These are phyloP conservation scores for Patagioenas fasciata DNA, from an alignment of 2,113 vertebrate genomes.

Conservation along the genomic window DNA sequence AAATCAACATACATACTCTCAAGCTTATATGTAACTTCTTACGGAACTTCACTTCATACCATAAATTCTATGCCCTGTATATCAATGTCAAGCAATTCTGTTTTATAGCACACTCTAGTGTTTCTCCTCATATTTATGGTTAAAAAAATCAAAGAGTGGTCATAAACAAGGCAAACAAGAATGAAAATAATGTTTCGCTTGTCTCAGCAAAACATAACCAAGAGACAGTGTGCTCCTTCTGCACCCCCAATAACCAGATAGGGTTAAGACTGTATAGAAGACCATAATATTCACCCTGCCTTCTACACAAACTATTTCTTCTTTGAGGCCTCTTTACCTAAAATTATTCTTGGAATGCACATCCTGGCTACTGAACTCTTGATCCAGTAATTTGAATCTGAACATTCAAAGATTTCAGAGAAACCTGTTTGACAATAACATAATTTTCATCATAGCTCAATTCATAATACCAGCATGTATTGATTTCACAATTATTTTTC, in stretches of 20 bases:
- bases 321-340: background rate
- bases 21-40: background rate
- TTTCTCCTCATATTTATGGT: background rate
- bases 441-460: conserved; percentile 7
- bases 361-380: background rate
- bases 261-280: background rate
- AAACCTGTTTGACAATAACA: background rate
- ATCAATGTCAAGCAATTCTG: background rate
- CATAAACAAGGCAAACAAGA: background rate
- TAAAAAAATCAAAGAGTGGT: background rate
- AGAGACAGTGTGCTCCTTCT: background rate
- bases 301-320: background rate
- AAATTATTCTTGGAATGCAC: background rate
- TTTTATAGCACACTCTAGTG: background rate
- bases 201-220: background rate
- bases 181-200: background rate
- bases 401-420: background rate
- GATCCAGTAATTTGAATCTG: background rate
- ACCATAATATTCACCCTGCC: background rate
- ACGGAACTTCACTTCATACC: background rate
- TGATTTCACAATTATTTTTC: conserved; percentile 54
- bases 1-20: background rate
- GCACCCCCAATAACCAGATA: background rate
- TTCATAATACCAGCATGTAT: conserved; percentile 25
- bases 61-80: background rate